These are phyloP conservation scores for Melieria crassipennis DNA, from an alignment of 2,888 invertebrate species.

Conservation along the genomic window DNA sequence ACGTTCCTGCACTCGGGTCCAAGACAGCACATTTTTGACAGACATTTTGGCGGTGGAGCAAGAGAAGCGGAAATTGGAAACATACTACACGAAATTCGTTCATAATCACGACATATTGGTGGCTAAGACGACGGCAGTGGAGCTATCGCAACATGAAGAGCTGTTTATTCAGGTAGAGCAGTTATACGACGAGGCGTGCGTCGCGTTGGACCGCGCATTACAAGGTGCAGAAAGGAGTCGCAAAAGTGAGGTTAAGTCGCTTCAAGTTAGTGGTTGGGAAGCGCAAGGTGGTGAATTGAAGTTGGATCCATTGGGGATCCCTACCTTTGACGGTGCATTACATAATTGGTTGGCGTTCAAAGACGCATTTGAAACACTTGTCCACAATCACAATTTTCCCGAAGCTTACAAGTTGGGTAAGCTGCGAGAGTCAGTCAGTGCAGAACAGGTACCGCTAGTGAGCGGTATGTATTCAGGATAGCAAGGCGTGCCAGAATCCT, in stretches of 20 bases:
- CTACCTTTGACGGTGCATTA: constrained; percentile 20
- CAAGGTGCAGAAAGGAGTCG: not conserved
- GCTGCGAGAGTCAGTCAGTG: constrained; percentile 8
- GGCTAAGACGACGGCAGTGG: not conserved
- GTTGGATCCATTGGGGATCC: constrained; percentile 17
- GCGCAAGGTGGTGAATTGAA: constrained; percentile 1
- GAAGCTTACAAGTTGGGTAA: constrained; percentile 23
- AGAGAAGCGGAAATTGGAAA: too few relatives aligned
- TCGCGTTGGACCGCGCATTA: constrained; percentile 1
- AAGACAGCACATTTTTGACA: too few relatives aligned
- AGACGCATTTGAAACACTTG: constrained; percentile 18
- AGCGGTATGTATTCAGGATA: too few relatives aligned
- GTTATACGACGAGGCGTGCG: not conserved
- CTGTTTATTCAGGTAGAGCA: not conserved
- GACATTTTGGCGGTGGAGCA: too few relatives aligned
- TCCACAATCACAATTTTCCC: constrained; percentile 5
- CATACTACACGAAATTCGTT: too few relatives aligned
- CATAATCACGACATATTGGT: constrained; percentile 6
- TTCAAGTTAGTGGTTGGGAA: not conserved
- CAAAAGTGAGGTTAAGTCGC: not conserved
- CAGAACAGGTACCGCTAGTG: not conserved
- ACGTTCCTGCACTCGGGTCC: too few relatives aligned
- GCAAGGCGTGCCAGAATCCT: too few relatives aligned
- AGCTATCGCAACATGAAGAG: not conserved
- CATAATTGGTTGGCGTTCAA: constrained; percentile 16